Evolutionary conservation across 1,140 invertebrate genomes (phyloP), one percentile per base, ranked within the genome.

Genomic region (Mya arenaria): DNA sequence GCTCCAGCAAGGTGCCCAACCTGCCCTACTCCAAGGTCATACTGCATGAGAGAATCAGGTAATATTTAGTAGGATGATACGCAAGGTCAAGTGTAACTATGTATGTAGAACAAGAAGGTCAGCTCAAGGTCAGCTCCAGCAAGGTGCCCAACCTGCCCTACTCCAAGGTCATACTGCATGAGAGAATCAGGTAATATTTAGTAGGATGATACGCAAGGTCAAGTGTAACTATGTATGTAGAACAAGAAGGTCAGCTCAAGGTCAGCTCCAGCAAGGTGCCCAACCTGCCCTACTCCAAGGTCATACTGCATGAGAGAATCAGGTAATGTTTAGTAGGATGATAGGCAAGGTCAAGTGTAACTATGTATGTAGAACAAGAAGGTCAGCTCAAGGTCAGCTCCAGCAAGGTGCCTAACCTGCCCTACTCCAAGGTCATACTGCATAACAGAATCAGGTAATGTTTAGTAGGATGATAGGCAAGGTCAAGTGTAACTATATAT

Each of bases 331-430:
- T n/a, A n/a, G n/a, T n/a, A n/a, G n/a, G n/a, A n/a, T n/a, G n/a
- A n/a, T n/a, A n/a, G n/a, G n/a, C n/a, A n/a, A n/a, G n/a, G n/a
- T n/a, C n/a, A n/a, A n/a, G n/a, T n/a, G n/a, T n/a, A n/a, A n/a
- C n/a, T n/a, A n/a, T n/a, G n/a, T n/a, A n/a, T n/a, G n/a, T n/a
- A 91, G 87, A 92, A 92, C 83, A 92, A 91, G 63, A 89, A 92
- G 23, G 91, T 28, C 87, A 90, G 78, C 68, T 91, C 13, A 91
- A 92, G 69, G 62, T 88, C 8, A 72, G 83, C 36, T 83, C 84
- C 23, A 62, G 84, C 75, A 88, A 86, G 73, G 88, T 92, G 0
- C 88, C 90, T 0, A 92, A 92, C 71, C 81, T 91, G 41, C 92
- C 92, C 4, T 92, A 92, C 84, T 89, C 91, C 56, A 91, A 92